Base-by-base conservation (phyloP, 2,888 invertebrate genomes). In the Zaprionus lineosus region DNA sequence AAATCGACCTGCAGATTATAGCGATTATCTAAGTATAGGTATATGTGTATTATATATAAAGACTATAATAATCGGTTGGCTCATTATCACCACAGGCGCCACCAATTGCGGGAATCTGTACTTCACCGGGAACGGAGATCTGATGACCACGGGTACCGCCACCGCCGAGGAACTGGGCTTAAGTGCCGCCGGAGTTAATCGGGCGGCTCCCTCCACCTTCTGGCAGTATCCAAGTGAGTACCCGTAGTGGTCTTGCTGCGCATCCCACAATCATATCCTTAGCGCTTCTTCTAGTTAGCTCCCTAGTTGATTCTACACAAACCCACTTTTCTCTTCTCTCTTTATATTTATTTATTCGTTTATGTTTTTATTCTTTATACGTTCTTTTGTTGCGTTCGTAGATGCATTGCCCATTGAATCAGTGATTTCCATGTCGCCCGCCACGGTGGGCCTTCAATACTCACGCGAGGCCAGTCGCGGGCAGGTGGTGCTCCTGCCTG, bases 401-500 rank as follows among this genome's bases (percentile, higher is more conserved):
- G 94, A 93, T 82, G 92, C 93, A 90, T 91, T 94, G 84, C 93
- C 94, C 53, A 92, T 94, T 92, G 94, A 94, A 89, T 93, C 94
- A 82, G 93, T 94, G 92, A 92, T 94, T 85, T 93, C 95, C 68
- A 92, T 93, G 92, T 94, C 91, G 87, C 93, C 90, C 91, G 94
- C 91, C 87, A 95, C 94, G 56, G 93, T 95, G 57, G 96, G 96
- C 56, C 95, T 94, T 90, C 97, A 97, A 90, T 92, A 97, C 86
- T 94, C 96, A 43, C 93, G 97, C 66, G 97, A 97, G 88, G 95
- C 96, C 19, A 92, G 94, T 14, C 95, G 95, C 2, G 96, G 97
- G 36, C 96, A 96, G 76, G 91, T 96, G 61, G 92, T 96, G 68
- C 93, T 96, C 66, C 92, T 96, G 75, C 95, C 96, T 36, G 92